phyloP scores from a whole-genome alignment of 1,140 invertebrate genomes.

The Magallana gigas region DNA sequence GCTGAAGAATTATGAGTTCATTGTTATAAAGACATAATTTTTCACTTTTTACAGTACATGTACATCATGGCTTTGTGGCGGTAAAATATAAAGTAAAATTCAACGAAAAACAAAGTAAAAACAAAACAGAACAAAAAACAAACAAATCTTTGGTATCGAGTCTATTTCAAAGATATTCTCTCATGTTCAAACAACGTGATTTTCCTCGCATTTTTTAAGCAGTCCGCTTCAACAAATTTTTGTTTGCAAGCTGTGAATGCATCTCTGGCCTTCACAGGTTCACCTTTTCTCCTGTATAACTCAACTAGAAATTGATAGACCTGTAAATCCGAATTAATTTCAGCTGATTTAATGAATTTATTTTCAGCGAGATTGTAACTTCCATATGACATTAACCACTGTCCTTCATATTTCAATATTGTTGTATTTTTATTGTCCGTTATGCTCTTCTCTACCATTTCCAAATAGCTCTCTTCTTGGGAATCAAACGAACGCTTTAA shows the following conservation, averaged over 20 bases:
- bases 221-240: neutral
- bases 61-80: too few species aligned
- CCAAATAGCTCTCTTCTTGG: constrained; percentile 54
- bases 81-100: too few species aligned
- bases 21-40: too few species aligned
- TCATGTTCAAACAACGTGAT: neutral
- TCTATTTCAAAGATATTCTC: neutral
- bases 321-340: constrained; percentile 42
- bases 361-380: constrained; percentile 60
- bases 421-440: constrained; percentile 66
- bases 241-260: neutral
- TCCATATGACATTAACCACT: constrained; percentile 63
- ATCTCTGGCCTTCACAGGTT: neutral
- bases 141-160: too few species aligned
- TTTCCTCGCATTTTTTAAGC: neutral
- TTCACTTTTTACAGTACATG: too few species aligned
- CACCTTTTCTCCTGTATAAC: constrained; percentile 1
- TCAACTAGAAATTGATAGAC: constrained; percentile 25
- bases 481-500: constrained; percentile 57
- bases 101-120: too few species aligned
- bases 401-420: constrained; percentile 70
- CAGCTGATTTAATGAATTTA: constrained; percentile 54
- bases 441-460: constrained; percentile 49
- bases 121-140: too few species aligned
- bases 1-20: too few species aligned